These are phyloP conservation scores for Caenorhabditis uteleia DNA, from an alignment of 2,888 invertebrate genomes.

Conservation along the genomic window DNA sequence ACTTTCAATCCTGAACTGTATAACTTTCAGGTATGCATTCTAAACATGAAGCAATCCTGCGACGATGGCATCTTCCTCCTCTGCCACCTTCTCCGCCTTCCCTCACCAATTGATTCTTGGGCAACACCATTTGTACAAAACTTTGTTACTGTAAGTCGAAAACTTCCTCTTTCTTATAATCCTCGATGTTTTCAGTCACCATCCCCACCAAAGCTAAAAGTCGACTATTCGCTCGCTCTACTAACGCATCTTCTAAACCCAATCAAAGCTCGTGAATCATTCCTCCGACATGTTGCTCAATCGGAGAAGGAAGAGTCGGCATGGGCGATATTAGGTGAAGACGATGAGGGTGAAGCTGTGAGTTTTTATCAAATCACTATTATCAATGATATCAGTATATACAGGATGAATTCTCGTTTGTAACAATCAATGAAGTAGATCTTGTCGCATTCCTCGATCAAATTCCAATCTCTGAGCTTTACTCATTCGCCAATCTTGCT, in stretches of 20 bases:
- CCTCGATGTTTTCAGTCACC: constrained; percentile 15
- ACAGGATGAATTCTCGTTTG: constrained; percentile 49
- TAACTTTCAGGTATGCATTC: constrained; percentile 46
- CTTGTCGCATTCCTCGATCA: constrained; percentile 62
- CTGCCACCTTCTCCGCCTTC: constrained; percentile 63
- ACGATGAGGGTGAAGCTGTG: constrained; percentile 44
- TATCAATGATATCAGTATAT: background rate
- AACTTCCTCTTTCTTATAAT: background rate
- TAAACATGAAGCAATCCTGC: constrained; percentile 54
- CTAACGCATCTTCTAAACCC: constrained; percentile 59
- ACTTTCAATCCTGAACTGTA: constrained; percentile 4
- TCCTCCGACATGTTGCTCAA: constrained; percentile 45
- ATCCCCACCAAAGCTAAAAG: constrained; percentile 45
- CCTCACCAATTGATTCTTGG: constrained; percentile 61
- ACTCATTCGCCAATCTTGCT: constrained; percentile 55
- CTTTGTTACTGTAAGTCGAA: constrained; percentile 30
- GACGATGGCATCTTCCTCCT: constrained; percentile 64
- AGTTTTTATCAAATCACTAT: background rate
- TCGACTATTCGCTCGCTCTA: constrained; percentile 65
- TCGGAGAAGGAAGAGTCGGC: constrained; percentile 47
- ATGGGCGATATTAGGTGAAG: constrained; percentile 53
- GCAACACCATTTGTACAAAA: constrained; percentile 57
- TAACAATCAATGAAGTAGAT: constrained; percentile 60
- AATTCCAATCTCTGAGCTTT: constrained; percentile 60
- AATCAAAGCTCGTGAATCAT: constrained; percentile 56